These are phyloP conservation scores for Palloptera scutellata DNA, from an alignment of 2,888 invertebrate genomes.

Conservation along the genomic window DNA sequence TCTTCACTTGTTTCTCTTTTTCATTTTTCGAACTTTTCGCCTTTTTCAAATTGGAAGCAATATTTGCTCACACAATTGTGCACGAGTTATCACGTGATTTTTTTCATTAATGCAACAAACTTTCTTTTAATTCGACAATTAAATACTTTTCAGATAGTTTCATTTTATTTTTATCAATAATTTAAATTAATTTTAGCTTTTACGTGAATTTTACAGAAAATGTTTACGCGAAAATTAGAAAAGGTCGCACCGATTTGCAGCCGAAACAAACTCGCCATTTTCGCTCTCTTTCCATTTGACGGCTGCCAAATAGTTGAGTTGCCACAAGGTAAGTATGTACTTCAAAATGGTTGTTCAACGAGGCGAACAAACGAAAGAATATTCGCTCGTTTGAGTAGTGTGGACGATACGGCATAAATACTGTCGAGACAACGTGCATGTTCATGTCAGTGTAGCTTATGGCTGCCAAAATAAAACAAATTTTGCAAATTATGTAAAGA, in stretches of 20 bases:
- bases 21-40: no score
- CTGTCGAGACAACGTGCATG: no score
- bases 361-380: no score
- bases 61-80: slow-evolving; percentile 36
- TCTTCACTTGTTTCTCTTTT: neutral
- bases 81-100: slow-evolving; percentile 53
- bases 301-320: neutral
- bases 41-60: slow-evolving; percentile 23
- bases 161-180: slow-evolving; percentile 13
- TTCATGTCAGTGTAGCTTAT: no score
- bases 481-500: no score
- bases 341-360: no score
- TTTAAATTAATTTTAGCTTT: slow-evolving; percentile 29
- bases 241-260: slow-evolving; percentile 20
- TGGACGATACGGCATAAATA: no score
- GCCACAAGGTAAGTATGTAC: no score
- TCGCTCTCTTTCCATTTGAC: slow-evolving; percentile 5
- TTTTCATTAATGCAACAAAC: slow-evolving; percentile 14
- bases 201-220: slow-evolving; percentile 22
- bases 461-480: no score
- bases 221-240: slow-evolving; percentile 26
- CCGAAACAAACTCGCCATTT: slow-evolving; percentile 27
- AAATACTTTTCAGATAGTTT: neutral
- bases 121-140: slow-evolving; percentile 29
- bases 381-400: no score